phyloP scores from a whole-genome alignment of 1,140 invertebrate genomes.

The Hormaphis cornu region DNA sequence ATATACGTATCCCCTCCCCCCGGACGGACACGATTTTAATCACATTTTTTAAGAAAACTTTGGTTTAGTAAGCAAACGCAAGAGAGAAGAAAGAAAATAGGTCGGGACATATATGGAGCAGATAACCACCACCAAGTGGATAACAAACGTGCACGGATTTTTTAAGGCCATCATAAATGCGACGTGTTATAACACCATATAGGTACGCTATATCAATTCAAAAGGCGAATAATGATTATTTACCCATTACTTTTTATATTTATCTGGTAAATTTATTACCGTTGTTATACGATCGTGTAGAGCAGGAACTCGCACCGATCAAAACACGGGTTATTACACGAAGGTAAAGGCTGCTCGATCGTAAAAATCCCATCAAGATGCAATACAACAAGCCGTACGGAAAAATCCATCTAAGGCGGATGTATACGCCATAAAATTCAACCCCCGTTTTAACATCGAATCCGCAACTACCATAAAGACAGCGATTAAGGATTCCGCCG shows the following conservation, averaged over 20 bases:
- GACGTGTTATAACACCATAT: not conserved
- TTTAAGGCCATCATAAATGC: too few relatives aligned
- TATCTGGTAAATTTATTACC: constrained; percentile 16
- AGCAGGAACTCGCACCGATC: constrained; percentile 22
- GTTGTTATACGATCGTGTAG: constrained; percentile 24
- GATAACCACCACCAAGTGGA: too few relatives aligned
- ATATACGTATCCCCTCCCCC: too few relatives aligned
- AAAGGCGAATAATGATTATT: constrained; percentile 7
- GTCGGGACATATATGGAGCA: too few relatives aligned
- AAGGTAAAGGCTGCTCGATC: constrained; percentile 8
- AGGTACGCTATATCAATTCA: constrained; percentile 3
- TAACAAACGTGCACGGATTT: too few relatives aligned
- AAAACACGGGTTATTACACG: constrained; percentile 25
- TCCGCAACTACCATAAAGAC: constrained; percentile 5
- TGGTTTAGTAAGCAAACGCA: too few relatives aligned
- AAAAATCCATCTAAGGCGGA: constrained; percentile 14
- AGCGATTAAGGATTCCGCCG: not conserved
- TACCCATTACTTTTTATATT: constrained; percentile 20
- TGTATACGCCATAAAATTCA: constrained; percentile 19
- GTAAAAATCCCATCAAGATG: constrained; percentile 26
- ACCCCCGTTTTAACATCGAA: constrained; percentile 17
- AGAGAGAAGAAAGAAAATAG: too few relatives aligned
- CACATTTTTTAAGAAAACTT: too few relatives aligned
- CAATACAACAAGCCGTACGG: not conserved
- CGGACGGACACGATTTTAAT: too few relatives aligned